Conservation (phyloP, 2,113 vertebrate species). For the Taxidea taxus region DNA sequence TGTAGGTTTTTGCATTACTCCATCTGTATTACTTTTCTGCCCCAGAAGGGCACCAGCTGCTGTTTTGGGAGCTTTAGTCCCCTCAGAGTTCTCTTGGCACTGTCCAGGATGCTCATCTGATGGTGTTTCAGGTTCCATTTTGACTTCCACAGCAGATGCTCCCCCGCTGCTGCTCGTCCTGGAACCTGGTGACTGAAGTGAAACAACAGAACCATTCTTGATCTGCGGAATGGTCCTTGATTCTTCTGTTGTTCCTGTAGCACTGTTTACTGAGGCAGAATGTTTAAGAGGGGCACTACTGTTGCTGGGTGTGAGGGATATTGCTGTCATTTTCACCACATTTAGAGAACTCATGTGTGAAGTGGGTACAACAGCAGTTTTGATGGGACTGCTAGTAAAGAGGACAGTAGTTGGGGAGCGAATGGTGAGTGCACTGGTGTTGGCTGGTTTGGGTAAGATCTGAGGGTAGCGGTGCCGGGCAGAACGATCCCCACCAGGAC, state of each 20-base stretch:
- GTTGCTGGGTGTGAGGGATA: slow-evolving; percentile 91
- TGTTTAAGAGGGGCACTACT: slow-evolving; percentile 86
- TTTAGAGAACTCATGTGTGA: slow-evolving; percentile 94
- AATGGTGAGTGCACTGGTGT: slow-evolving; percentile 90
- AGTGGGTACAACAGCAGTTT: slow-evolving; percentile 93
- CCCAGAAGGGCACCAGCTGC: slow-evolving; percentile 67
- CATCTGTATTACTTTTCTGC: slow-evolving; percentile 80
- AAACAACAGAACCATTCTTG: slow-evolving; percentile 89
- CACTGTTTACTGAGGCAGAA: slow-evolving; percentile 84
- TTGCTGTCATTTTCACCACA: slow-evolving; percentile 96
- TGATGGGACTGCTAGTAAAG: slow-evolving; percentile 94
- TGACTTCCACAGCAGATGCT: slow-evolving; percentile 86
- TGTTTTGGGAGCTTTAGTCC: slow-evolving; percentile 76
- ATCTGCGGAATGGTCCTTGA: slow-evolving; percentile 82
- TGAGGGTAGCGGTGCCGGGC: slow-evolving; percentile 95
- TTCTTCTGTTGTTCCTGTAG: slow-evolving; percentile 83
- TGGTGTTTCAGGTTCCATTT: slow-evolving; percentile 90
- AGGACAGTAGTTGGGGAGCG: slow-evolving; percentile 95
- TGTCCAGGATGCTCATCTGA: slow-evolving; percentile 84
- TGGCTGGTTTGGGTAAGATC: slow-evolving; percentile 95
- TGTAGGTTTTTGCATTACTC: slow-evolving; percentile 84
- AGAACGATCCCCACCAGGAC: slow-evolving; percentile 91
- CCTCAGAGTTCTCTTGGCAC: slow-evolving; percentile 81
- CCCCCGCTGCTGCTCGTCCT: slow-evolving; percentile 76
- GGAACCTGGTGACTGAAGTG: slow-evolving; percentile 87